Evolutionary conservation across 2,888 invertebrate genomes (phyloP).

Genomic region (Trichopoda pennipes): DNA sequence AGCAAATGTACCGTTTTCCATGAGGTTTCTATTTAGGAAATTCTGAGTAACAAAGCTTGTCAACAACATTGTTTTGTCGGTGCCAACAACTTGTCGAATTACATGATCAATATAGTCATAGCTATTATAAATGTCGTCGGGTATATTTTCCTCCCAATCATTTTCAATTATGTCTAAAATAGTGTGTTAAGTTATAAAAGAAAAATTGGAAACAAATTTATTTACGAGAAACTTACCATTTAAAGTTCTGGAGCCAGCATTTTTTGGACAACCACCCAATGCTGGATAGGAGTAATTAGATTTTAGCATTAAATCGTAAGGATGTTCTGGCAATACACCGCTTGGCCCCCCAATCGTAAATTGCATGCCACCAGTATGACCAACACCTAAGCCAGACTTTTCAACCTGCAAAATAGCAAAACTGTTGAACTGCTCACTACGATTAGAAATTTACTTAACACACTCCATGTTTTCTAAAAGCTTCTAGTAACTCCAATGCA

Average conservation of each 20-base stretch:
- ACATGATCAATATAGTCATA: constrained; percentile 78
- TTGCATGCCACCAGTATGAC: constrained; percentile 78
- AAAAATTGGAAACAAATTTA: too few species aligned
- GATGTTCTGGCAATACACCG: constrained; percentile 77
- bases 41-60: constrained; percentile 81
- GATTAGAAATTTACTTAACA: too few species aligned
- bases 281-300: constrained; percentile 78
- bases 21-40: constrained; percentile 75
- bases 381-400: constrained; percentile 72
- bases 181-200: too few species aligned
- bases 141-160: constrained; percentile 68
- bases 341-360: constrained; percentile 79
- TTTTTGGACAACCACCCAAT: constrained; percentile 80
- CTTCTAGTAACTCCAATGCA: constrained; percentile 71
- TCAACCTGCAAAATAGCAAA: too few species aligned
- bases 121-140: constrained; percentile 76
- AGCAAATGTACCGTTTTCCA: constrained; percentile 52
- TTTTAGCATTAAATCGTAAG: constrained; percentile 76
- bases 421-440: too few species aligned
- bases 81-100: constrained; percentile 78
- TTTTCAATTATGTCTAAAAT: too few species aligned
- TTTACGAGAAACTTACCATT: too few species aligned
- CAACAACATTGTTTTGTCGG: constrained; percentile 80
- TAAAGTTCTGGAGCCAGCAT: constrained; percentile 76
- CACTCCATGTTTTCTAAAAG: too few species aligned